These are phyloP conservation scores for Lophura nycthemera DNA, from an alignment of 2,113 vertebrate species.

Conservation along the genomic window DNA sequence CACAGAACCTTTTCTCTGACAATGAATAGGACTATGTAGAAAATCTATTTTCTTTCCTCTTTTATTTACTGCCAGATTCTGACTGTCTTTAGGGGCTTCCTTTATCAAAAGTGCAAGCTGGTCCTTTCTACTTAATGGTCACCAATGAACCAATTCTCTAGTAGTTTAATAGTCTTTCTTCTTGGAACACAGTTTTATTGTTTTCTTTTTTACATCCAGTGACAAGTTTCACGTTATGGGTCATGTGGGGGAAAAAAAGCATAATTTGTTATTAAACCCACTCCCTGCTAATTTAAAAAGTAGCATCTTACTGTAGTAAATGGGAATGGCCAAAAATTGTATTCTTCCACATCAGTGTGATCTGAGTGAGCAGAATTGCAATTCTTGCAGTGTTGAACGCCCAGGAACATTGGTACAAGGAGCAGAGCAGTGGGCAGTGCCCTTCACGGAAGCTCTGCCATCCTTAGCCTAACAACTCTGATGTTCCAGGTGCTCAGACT, in stretches of 20 bases:
- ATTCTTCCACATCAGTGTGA: background rate
- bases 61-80: background rate
- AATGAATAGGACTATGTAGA: background rate
- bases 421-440: background rate
- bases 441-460: fast-evolving
- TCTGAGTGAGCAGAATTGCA: background rate
- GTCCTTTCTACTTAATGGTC: background rate
- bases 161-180: background rate
- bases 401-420: fast-evolving
- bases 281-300: background rate
- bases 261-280: background rate
- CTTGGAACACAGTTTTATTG: background rate
- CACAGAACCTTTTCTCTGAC: background rate
- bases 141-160: background rate
- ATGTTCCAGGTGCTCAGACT: background rate
- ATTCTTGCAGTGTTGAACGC: background rate
- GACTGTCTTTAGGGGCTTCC: background rate
- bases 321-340: background rate
- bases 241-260: background rate
- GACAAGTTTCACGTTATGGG: background rate
- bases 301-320: background rate
- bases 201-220: background rate
- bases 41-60: background rate
- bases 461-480: background rate
- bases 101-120: background rate